Percentiles rank a stretch among this genome's conserved stretches.
Conservation (phyloP, 1,140 invertebrate genomes). For the Micrasema minimum region DNA sequence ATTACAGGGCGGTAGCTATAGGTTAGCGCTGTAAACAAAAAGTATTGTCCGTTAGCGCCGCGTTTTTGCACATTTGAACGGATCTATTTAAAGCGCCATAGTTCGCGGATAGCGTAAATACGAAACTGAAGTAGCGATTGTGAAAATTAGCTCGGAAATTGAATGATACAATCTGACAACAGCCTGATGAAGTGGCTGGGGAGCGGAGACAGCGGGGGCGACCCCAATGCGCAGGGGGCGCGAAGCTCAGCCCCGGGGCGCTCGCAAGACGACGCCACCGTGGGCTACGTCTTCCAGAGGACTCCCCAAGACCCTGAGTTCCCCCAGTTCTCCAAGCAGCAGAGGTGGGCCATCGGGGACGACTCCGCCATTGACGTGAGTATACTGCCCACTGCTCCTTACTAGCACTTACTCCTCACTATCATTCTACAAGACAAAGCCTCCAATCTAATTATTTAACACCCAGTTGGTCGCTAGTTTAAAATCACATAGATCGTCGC, state of each 20-base stretch:
- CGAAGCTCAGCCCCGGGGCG: slow-evolving; percentile 63
- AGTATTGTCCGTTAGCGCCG: slow-evolving; percentile 37
- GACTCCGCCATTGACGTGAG: slow-evolving; percentile 80
- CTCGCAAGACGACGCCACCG: slow-evolving; percentile 86
- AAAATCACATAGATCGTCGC: too few relatives aligned
- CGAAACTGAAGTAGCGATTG: slow-evolving; percentile 25
- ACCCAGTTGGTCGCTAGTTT: too few relatives aligned
- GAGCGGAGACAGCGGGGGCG: slow-evolving; percentile 61
- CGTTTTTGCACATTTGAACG: slow-evolving; percentile 33
- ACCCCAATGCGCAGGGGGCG: slow-evolving; percentile 58
- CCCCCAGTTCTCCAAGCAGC: slow-evolving; percentile 72
- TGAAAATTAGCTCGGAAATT: slow-evolving; percentile 54
- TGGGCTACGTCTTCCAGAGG: slow-evolving; percentile 88
- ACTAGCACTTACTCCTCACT: neutral
- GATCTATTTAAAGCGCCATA: slow-evolving; percentile 13
- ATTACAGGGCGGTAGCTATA: slow-evolving; percentile 43
- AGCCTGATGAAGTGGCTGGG: slow-evolving; percentile 67
- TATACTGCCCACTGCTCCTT: neutral
- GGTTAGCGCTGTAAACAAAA: slow-evolving; percentile 47
- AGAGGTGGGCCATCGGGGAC: slow-evolving; percentile 83
- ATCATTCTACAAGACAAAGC: too few relatives aligned
- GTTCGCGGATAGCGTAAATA: slow-evolving; percentile 2
- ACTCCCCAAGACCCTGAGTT: slow-evolving; percentile 81
- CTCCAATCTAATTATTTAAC: too few relatives aligned
- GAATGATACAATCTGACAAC: slow-evolving; percentile 68